A percentile compares a stretch with the other conserved stretches of the same genome.
These are phyloP conservation scores for Falco punctatus DNA, from an alignment of 2,113 vertebrate genomes.

Conservation along the genomic window DNA sequence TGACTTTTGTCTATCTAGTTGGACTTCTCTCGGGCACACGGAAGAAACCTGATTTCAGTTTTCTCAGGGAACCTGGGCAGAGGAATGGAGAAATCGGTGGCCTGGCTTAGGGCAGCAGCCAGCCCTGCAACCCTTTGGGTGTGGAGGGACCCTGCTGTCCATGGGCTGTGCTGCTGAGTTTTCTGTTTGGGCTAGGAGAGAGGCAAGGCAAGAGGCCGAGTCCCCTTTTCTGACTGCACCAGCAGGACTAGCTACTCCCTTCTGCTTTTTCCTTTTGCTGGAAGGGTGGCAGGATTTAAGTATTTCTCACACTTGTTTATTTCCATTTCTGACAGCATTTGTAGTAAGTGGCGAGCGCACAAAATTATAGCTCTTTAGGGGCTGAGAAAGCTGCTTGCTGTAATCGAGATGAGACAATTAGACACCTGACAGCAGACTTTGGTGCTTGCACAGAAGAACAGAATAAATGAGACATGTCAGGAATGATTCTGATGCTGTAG, in stretches of 20 bases:
- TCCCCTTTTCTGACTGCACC: background rate
- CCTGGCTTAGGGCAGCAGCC: accelerated
- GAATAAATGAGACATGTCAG: background rate
- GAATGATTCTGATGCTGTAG: accelerated
- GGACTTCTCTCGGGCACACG: background rate
- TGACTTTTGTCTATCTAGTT: background rate
- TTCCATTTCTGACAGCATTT: constrained; percentile 28
- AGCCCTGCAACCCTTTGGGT: background rate
- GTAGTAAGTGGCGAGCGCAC: background rate
- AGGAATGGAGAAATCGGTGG: background rate
- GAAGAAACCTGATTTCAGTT: background rate
- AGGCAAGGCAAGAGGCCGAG: background rate
- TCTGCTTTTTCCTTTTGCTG: background rate
- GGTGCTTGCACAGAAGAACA: background rate
- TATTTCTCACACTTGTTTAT: background rate
- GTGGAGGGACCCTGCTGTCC: background rate
- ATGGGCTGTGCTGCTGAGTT: background rate
- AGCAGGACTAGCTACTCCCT: background rate
- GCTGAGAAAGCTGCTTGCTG: background rate
- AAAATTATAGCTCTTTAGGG: background rate
- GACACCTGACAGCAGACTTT: background rate
- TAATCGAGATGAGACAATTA: background rate
- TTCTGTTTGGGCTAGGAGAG: background rate
- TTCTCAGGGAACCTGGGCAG: background rate
- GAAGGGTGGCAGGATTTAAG: background rate